Percentiles rank a stretch among this genome's conserved stretches.
phyloP scores from a whole-genome alignment of 1,140 invertebrate species.

The Nasonia giraulti region DNA sequence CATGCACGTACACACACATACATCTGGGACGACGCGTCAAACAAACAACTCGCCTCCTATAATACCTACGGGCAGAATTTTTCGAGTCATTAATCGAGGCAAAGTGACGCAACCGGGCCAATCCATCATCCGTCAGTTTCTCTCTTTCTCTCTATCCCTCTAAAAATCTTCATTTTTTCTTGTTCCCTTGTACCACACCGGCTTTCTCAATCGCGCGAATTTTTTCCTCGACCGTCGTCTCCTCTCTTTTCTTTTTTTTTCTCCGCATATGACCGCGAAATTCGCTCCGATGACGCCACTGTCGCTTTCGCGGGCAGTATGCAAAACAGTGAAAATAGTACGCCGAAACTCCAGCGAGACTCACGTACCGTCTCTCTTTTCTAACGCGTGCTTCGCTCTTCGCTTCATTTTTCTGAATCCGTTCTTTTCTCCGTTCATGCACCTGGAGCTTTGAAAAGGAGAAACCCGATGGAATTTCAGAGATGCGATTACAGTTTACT shows the following conservation, averaged over 20 bases:
- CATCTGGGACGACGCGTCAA: too few species aligned
- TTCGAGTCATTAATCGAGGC: not conserved
- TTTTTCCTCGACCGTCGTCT: too few species aligned
- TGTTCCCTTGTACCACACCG: not conserved
- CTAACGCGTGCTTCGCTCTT: not conserved
- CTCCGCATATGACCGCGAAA: not conserved
- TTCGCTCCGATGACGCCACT: not conserved
- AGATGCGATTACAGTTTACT: not conserved
- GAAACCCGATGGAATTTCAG: not conserved
- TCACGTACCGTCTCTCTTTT: not conserved
- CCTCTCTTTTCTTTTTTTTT: not conserved
- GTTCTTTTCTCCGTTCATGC: not conserved
- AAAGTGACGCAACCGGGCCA: not conserved
- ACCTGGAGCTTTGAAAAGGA: too few species aligned
- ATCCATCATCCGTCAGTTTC: not conserved
- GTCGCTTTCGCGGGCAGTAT: not conserved
- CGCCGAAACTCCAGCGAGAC: not conserved
- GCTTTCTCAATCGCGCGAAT: too few species aligned
- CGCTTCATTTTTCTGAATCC: not conserved
- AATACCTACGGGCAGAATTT: too few species aligned
- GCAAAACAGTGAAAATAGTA: constrained; percentile 30
- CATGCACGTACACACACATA: too few species aligned
- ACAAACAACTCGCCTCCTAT: too few species aligned
- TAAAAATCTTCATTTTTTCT: not conserved
- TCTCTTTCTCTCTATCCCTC: too few species aligned